These are phyloP conservation scores for Laupala kohalensis DNA, from an alignment of 1,140 invertebrate species.

Conservation along the genomic window DNA sequence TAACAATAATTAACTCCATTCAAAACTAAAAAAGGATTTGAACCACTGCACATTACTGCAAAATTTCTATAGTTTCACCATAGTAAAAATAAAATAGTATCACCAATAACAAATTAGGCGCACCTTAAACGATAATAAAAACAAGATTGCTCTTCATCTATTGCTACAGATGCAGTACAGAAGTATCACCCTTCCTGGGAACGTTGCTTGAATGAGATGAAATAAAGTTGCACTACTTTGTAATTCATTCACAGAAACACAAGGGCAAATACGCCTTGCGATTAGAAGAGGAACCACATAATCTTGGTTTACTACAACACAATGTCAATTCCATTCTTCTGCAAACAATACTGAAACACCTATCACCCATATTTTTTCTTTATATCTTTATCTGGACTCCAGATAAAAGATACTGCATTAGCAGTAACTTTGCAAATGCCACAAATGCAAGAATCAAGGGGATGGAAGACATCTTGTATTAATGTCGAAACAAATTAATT, in stretches of 20 bases:
- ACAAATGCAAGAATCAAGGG: not conserved
- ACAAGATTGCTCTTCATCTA: not conserved
- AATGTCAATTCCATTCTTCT: not conserved
- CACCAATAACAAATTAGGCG: not conserved
- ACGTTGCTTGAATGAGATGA: not conserved
- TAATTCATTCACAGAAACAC: not conserved
- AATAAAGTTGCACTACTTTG: not conserved
- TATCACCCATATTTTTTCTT: not conserved
- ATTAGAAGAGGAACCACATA: not conserved
- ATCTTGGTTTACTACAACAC: not conserved
- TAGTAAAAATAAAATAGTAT: not conserved
- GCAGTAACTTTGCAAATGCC: not conserved
- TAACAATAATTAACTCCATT: not conserved
- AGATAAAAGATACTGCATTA: not conserved
- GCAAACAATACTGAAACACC: not conserved
- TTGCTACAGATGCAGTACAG: not conserved
- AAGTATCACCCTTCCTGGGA: not conserved
- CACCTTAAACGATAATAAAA: not conserved
- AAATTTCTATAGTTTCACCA: not conserved
- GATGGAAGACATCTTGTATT: not conserved
- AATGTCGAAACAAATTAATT: not conserved
- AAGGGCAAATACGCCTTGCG: not conserved
- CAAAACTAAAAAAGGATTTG: slow-evolving; percentile 1
- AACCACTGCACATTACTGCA: not conserved
- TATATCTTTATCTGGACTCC: not conserved